Percentiles rank a stretch among this genome's conserved stretches.
phyloP scores from a whole-genome alignment of 2,113 vertebrate genomes.

The Microcebus murinus region DNA sequence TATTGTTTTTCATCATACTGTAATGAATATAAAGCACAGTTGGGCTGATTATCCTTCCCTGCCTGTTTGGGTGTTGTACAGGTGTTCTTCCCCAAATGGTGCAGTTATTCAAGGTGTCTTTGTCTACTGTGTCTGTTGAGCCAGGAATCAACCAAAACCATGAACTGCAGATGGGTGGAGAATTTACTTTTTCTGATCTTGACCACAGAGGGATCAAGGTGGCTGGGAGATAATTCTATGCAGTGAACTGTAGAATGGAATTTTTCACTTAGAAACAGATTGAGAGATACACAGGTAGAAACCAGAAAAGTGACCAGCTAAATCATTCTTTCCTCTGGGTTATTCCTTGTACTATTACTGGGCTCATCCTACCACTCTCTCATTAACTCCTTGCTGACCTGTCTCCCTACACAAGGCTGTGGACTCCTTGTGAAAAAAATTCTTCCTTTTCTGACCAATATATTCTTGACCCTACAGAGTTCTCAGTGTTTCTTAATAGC shows the following conservation, averaged over 20 bases:
- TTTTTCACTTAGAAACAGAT: neutral
- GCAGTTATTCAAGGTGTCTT: accelerated
- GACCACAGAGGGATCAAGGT: neutral
- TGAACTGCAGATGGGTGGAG: neutral
- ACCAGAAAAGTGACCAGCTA: neutral
- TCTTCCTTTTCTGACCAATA: neutral
- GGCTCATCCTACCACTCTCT: accelerated
- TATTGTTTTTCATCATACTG: neutral
- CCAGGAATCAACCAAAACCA: neutral
- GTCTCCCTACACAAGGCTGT: accelerated
- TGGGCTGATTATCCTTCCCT: neutral
- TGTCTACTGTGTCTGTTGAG: neutral
- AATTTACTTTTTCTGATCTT: neutral
- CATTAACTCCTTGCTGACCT: neutral
- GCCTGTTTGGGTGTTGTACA: accelerated
- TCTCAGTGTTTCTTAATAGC: neutral
- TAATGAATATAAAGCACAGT: neutral
- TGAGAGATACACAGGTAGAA: neutral
- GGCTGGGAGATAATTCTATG: neutral
- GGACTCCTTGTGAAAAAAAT: neutral
- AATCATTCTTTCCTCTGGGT: neutral
- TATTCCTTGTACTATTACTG: accelerated
- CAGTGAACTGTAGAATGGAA: neutral
- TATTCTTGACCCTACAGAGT: neutral
- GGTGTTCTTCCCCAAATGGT: neutral